Evolutionary conservation across 2,888 invertebrate species (phyloP), one percentile per base, ranked within the genome.

Genomic region (Drosophila peninsularis): DNA sequence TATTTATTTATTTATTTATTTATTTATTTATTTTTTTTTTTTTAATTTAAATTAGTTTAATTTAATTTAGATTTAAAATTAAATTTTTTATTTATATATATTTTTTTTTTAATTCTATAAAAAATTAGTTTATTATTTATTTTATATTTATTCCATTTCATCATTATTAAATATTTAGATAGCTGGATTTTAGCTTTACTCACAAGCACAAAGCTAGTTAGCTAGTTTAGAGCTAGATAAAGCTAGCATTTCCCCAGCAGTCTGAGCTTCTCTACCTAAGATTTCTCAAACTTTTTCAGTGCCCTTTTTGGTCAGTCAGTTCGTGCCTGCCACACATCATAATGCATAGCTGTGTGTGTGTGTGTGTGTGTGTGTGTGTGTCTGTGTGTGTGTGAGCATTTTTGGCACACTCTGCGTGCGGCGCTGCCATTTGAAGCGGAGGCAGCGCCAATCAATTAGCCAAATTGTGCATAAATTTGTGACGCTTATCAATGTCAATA

Each of bases 401-500:
- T 71, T 66, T 19, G 58, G 75, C 70, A 13, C 61, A 62, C 54
- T 42, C 75, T 76, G 72, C 75, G 75, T 75, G 75, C 68, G 44
- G 61, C 39, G 72, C 39, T 56, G 65, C 76, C 77, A 77, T 76
- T 76, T 65, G 70, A 77, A 70, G 45, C 54, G 44, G 61, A 65
- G 62, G 65, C 76, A 71, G 56, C 75, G 71, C 78, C 88, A 85
- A 85, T 85, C 85, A 85, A 85, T 85, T 85, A 85, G 85, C 85
- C 82, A 85, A 85, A 88, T 85, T 85, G 88, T 88, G 88, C 85
- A 85, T 85, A 85, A 85, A 85, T 85, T 88, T 85, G 82, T 69
- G 82, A 85, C 85, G 85, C 85, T 88, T 88, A 85, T 85, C 85
- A 85, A 85, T 82, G 88, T 85, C 84, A 85, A 88, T 85, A 88